Conservation (phyloP, 2,113 vertebrate species). For the Sisor rabdophorus region DNA sequence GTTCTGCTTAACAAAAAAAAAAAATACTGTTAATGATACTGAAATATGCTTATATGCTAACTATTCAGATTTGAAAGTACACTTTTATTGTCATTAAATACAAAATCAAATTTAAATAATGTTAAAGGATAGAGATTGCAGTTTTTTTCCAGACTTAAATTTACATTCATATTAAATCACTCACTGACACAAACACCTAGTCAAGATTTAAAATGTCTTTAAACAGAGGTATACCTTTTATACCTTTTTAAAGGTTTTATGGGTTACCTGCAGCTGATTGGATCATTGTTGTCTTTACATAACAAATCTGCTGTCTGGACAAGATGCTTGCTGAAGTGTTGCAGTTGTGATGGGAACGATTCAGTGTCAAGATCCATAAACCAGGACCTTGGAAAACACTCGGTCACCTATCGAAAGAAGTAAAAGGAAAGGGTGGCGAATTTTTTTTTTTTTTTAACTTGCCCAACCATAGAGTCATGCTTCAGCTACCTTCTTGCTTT, state of each 20-base stretch:
- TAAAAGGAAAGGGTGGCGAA: too few species aligned
- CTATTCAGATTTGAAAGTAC: too few species aligned
- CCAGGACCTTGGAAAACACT: conserved; percentile 78
- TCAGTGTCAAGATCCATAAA: conserved; percentile 65
- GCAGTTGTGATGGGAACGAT: conserved; percentile 73
- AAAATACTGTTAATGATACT: background rate
- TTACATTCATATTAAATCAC: background rate
- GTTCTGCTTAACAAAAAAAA: conserved; percentile 63
- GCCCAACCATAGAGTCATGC: background rate
- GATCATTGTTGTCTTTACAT: conserved; percentile 62
- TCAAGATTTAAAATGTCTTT: background rate
- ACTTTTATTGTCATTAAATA: too few species aligned
- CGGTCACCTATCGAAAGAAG: conserved; percentile 68
- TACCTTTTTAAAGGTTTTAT: too few species aligned
- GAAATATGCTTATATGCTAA: too few species aligned
- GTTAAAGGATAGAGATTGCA: too few species aligned
- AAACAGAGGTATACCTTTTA: background rate
- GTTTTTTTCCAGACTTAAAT: background rate
- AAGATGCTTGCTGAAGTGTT: conserved; percentile 78
- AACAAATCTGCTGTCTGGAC: conserved; percentile 66
- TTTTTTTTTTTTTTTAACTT: too few species aligned
- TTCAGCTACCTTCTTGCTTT: conserved; percentile 74
- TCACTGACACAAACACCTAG: background rate
- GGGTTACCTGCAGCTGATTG: conserved; percentile 57
- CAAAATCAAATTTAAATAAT: too few species aligned